phyloP scores from a whole-genome alignment of 2,888 invertebrate genomes.

The Phaedon cochleariae region DNA sequence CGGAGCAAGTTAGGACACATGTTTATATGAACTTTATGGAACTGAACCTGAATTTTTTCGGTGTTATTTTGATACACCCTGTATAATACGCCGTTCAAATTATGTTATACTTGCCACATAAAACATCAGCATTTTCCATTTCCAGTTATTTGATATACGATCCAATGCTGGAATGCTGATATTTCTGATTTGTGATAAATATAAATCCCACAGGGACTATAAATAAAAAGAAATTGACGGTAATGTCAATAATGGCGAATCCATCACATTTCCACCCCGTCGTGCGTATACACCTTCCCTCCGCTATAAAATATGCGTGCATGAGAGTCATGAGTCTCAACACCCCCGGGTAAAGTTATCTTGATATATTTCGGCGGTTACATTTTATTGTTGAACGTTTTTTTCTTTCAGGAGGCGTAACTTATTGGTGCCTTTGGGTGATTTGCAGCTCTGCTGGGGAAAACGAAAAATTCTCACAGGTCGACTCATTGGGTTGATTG shows the following conservation, averaged over 20 bases:
- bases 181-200: background rate
- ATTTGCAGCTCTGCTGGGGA: background rate
- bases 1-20: no score
- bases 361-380: background rate
- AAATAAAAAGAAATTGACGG: conserved; percentile 22
- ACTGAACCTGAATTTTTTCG: no score
- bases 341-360: conserved; percentile 8
- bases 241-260: conserved; percentile 30
- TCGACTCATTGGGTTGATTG: background rate
- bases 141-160: no score
- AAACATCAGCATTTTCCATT: no score
- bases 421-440: background rate
- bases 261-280: conserved; percentile 11
- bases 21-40: no score
- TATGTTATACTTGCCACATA: no score
- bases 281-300: background rate
- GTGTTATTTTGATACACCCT: no score
- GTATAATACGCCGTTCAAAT: no score
- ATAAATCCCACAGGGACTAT: conserved; percentile 7
- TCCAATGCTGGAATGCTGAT: no score
- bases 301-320: conserved; percentile 2
- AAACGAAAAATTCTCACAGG: background rate
- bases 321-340: conserved; percentile 1
- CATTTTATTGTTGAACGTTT: conserved; percentile 2
- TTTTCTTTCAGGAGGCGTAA: conserved; percentile 1